These are phyloP conservation scores for Rhinoptilus africanus DNA, from an alignment of 2,113 vertebrate species.

Conservation along the genomic window DNA sequence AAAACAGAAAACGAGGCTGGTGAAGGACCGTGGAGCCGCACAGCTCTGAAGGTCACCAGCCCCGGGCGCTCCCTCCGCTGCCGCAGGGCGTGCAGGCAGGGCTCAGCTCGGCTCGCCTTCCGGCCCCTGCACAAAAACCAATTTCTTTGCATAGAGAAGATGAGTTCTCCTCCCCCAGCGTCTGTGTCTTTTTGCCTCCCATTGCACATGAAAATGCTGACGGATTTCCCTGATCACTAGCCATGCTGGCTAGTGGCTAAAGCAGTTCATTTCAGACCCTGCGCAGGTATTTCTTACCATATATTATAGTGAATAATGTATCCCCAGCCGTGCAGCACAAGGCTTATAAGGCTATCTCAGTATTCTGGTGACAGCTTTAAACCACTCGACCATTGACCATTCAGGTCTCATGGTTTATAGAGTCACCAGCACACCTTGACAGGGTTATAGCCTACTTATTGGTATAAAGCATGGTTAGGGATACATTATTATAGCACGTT, in stretches of 20 bases:
- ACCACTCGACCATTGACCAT: conserved; percentile 73
- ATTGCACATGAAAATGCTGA: conserved; percentile 51
- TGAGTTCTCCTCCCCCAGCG: not conserved
- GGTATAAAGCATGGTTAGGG: conserved; percentile 72
- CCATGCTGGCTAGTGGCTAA: conserved; percentile 69
- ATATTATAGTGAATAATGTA: conserved; percentile 71
- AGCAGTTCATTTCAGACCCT: conserved; percentile 65
- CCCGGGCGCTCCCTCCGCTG: not conserved
- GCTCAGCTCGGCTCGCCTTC: not conserved
- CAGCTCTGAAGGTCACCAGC: not conserved
- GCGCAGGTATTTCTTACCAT: conserved; percentile 64
- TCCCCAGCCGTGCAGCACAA: conserved; percentile 68
- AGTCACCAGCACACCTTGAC: conserved; percentile 72
- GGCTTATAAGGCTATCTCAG: conserved; percentile 71
- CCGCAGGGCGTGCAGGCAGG: not conserved
- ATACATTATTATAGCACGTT: conserved; percentile 68
- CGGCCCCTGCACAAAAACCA: not conserved
- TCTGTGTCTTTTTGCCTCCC: conserved; percentile 8
- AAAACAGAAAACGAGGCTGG: not conserved
- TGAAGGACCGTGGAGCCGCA: not conserved
- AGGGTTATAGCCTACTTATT: conserved; percentile 71
- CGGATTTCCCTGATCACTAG: conserved; percentile 56
- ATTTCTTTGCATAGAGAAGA: not conserved
- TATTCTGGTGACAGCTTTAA: conserved; percentile 73
- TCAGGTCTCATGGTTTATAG: conserved; percentile 73